phyloP scores from a whole-genome alignment of 1,140 invertebrate genomes.

The Caenorhabditis elegans region DNA sequence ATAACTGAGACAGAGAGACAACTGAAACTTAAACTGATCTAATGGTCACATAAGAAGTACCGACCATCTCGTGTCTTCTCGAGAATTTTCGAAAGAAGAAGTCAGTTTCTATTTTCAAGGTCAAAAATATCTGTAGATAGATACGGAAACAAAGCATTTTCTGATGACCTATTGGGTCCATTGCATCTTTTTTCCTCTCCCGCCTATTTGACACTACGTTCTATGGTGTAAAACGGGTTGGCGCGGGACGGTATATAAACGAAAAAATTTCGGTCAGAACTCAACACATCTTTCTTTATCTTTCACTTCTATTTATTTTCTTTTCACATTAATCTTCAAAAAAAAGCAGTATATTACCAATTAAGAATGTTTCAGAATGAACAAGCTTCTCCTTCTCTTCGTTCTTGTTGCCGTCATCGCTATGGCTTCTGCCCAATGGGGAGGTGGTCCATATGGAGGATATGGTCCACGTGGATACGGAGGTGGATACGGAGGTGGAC shows the following conservation, averaged over 20 bases:
- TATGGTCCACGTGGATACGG: slow-evolving; percentile 20
- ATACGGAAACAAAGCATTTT: not conserved
- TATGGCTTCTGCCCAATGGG: slow-evolving; percentile 22
- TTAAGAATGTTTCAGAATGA: slow-evolving; percentile 35
- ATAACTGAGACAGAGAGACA: not conserved
- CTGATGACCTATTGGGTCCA: slow-evolving; percentile 28
- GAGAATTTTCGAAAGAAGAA: not conserved
- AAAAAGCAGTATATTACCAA: too few relatives aligned
- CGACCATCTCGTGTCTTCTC: not conserved
- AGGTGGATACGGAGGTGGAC: not conserved
- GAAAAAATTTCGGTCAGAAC: not conserved
- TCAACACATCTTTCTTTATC: not conserved
- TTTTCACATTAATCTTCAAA: not conserved
- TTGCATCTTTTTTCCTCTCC: not conserved
- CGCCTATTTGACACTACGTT: slow-evolving; percentile 4
- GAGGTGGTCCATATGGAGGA: slow-evolving; percentile 28
- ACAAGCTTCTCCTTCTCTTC: slow-evolving; percentile 23
- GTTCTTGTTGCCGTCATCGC: slow-evolving; percentile 4
- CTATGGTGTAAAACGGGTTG: slow-evolving; percentile 9
- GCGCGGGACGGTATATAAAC: not conserved
- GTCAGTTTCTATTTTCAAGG: not conserved
- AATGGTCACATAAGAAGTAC: not conserved
- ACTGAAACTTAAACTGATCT: not conserved
- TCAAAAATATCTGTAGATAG: not conserved
- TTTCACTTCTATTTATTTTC: not conserved